Evolutionary conservation across 2,888 invertebrate genomes (phyloP), one percentile per base, ranked within the genome.

Genomic region (Ditula angustiorana): DNA sequence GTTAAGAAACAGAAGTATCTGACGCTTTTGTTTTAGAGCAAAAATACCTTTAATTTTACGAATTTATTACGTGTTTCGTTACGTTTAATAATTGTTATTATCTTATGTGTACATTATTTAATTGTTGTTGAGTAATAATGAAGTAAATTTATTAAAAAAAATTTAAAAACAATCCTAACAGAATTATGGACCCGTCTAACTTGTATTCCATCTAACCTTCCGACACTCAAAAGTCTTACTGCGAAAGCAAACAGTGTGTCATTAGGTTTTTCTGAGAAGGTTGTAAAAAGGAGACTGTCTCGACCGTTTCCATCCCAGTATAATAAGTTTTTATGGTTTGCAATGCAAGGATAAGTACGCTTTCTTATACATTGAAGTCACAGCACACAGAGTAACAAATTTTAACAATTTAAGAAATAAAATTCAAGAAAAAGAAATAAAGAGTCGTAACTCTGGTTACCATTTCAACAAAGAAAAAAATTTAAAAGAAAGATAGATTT

Each of bases 281-380:
- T 66, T 66, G 71, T 78, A 80, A 77, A 80, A 80, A 78, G 77
- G 72, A 74, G 73, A 68, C 69, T 71, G 75, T 73, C 70, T 72
- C 72, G 69, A 66, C 66, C 61, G 60, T 67, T 76, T 70, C 68
- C 67, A 70, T 68, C 69, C 67, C 55, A 73, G 68, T 73, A 76
- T 76, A 78, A 80, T 83, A 83, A 80, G 81, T 83, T 85, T 85
- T 86, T 84, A 83, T 81, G 71, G 68, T 75, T 76, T 78, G 78
- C 81, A 78, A 81, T 74, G 78, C 75, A 75, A 80, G 72, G 67
- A 72, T 73, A 67, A 73, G 68, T 74, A 74, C 74, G 74, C 76
- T 78, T 79, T 75, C 77, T 74, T 77, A 77, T 73, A 73, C 76
- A 72, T 69, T 68, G 70, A 70, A 69, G 56, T 35, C 59, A 13